Evolutionary conservation across 1,140 invertebrate genomes (phyloP).

Genomic region (Trichoplusia ni): DNA sequence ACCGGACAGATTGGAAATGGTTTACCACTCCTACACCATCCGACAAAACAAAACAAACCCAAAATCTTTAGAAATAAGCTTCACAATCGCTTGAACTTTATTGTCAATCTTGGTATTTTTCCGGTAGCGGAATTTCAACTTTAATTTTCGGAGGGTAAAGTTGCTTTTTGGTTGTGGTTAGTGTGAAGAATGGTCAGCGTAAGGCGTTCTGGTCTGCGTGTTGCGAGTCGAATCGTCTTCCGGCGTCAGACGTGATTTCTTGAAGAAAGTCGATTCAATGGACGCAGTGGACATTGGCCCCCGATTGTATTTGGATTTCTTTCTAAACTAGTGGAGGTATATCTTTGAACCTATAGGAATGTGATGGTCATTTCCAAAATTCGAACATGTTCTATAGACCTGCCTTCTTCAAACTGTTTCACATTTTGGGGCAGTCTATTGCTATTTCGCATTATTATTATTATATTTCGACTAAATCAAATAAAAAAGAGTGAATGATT

Average conservation of each 20-base stretch:
- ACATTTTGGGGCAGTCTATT: no score
- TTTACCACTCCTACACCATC: conserved; percentile 26
- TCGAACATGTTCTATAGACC: no score
- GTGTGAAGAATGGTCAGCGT: conserved; percentile 53
- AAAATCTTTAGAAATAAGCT: not conserved
- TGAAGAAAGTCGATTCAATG: conserved; percentile 77
- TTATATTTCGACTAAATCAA: no score
- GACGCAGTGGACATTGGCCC: conserved; percentile 73
- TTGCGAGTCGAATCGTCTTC: conserved; percentile 76
- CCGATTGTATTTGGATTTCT: conserved; percentile 56
- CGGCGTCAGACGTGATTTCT: conserved; percentile 78
- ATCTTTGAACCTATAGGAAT: no score
- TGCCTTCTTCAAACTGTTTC: no score
- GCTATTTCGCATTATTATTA: no score
- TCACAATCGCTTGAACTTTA: conserved; percentile 14
- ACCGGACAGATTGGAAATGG: conserved; percentile 52
- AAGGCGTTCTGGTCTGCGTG: conserved; percentile 64
- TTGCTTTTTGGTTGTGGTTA: conserved; percentile 31
- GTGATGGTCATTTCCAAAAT: no score
- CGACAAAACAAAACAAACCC: conserved; percentile 31
- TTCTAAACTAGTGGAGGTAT: conserved; percentile 47
- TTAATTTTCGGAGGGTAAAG: conserved; percentile 20
- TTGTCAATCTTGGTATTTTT: not conserved
- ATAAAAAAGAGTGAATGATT: no score
- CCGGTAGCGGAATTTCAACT: conserved; percentile 22